These are phyloP conservation scores for Subacronicta megacephala DNA, from an alignment of 2,888 invertebrate genomes.

Conservation along the genomic window DNA sequence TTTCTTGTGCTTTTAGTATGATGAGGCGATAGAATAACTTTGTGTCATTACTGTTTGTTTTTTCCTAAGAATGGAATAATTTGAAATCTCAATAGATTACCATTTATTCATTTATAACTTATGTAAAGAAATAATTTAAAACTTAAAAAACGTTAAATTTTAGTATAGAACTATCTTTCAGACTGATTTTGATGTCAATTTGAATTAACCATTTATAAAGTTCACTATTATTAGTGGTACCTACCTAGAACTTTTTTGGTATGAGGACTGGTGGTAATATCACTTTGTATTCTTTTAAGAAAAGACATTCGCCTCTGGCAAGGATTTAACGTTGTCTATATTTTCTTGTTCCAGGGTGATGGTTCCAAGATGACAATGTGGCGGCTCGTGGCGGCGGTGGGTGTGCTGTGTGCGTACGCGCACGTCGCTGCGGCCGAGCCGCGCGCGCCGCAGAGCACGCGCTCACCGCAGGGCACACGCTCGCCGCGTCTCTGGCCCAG, in stretches of 20 bases:
- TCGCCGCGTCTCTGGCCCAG: constrained; percentile 75
- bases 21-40: constrained; percentile 21
- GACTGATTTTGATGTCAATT: neutral
- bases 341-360: constrained; percentile 77
- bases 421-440: constrained; percentile 68
- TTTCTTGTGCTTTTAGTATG: constrained; percentile 2
- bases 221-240: too few relatives aligned
- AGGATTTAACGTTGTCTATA: neutral
- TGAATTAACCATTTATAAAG: too few relatives aligned
- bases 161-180: neutral
- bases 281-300: too few relatives aligned
- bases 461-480: constrained; percentile 66
- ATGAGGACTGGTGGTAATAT: too few relatives aligned
- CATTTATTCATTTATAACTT: constrained; percentile 26
- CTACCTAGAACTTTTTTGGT: too few relatives aligned
- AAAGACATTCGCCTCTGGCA: too few relatives aligned
- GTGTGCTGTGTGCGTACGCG: constrained; percentile 70
- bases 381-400: constrained; percentile 71
- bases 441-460: constrained; percentile 68
- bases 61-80: neutral
- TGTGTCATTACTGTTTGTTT: constrained; percentile 5
- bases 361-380: constrained; percentile 83
- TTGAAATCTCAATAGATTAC: too few relatives aligned
- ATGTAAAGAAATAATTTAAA: too few relatives aligned
- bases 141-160: too few relatives aligned